These are phyloP conservation scores for Tinea pellionella DNA, from an alignment of 2,888 invertebrate species.

Conservation along the genomic window DNA sequence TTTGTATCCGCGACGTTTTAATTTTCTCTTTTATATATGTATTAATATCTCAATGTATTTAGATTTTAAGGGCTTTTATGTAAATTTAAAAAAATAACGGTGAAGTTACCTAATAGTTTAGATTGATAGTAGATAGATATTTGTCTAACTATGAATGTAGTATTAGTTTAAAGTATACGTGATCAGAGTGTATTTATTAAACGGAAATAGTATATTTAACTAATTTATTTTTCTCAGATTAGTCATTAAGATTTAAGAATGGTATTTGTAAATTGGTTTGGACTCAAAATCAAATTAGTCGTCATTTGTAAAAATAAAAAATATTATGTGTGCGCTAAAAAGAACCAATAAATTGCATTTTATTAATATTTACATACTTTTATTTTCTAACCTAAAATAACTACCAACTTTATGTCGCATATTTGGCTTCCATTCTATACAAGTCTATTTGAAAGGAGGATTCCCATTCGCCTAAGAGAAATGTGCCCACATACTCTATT, in stretches of 20 bases:
- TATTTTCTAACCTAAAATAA: background rate
- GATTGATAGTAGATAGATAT: background rate
- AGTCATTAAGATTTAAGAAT: background rate
- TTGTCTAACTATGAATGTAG: background rate
- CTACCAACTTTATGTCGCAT: too few relatives aligned
- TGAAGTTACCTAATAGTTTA: slow-evolving; percentile 48
- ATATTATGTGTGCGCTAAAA: background rate
- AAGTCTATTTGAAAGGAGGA: too few relatives aligned
- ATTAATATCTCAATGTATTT: background rate
- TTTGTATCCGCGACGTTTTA: too few relatives aligned
- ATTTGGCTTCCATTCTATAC: too few relatives aligned
- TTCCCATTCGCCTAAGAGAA: too few relatives aligned
- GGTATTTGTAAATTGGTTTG: background rate
- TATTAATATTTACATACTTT: background rate
- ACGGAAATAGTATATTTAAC: slow-evolving; percentile 6
- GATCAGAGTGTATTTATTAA: slow-evolving; percentile 11
- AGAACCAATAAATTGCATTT: slow-evolving; percentile 7
- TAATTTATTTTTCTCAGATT: background rate
- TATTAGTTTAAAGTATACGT: background rate
- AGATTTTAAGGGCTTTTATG: slow-evolving; percentile 15
- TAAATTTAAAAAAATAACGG: slow-evolving; percentile 39
- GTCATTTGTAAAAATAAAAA: background rate
- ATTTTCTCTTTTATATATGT: too few relatives aligned
- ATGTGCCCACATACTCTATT: too few relatives aligned
- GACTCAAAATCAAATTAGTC: background rate